Evolutionary conservation across 2,113 vertebrate species (phyloP).

Genomic region (Cranoglanis bouderius): DNA sequence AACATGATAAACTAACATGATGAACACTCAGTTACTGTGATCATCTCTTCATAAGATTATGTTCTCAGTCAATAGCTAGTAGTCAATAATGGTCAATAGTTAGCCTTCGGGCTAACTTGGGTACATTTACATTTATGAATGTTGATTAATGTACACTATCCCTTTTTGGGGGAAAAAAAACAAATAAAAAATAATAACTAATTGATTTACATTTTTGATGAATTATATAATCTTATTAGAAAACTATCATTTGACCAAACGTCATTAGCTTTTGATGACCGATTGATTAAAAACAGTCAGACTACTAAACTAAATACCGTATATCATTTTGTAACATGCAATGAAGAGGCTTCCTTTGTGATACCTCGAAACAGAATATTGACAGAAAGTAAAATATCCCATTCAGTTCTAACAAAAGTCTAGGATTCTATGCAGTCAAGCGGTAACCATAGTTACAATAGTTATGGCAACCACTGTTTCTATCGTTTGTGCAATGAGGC

Average conservation of each 20-base stretch:
- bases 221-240: too few species aligned
- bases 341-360: conserved; percentile 19
- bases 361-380: conserved; percentile 30
- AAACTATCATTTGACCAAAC: not conserved
- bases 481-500: conserved; percentile 41
- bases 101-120: too few species aligned
- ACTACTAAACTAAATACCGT: not conserved
- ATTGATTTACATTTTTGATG: too few species aligned
- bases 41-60: not conserved
- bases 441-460: conserved; percentile 51
- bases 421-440: conserved; percentile 30
- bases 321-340: not conserved
- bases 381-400: conserved; percentile 37
- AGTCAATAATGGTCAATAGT: too few species aligned
- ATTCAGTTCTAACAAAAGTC: conserved; percentile 51
- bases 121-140: too few species aligned
- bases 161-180: too few species aligned
- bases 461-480: conserved; percentile 49
- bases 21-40: not conserved
- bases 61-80: not conserved
- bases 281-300: not conserved
- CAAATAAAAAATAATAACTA: too few species aligned
- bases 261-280: not conserved
- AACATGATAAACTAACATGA: not conserved
- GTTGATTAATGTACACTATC: too few species aligned